Base-by-base conservation (phyloP, 2,888 invertebrate species). In the Platycheirus rosarum region DNA sequence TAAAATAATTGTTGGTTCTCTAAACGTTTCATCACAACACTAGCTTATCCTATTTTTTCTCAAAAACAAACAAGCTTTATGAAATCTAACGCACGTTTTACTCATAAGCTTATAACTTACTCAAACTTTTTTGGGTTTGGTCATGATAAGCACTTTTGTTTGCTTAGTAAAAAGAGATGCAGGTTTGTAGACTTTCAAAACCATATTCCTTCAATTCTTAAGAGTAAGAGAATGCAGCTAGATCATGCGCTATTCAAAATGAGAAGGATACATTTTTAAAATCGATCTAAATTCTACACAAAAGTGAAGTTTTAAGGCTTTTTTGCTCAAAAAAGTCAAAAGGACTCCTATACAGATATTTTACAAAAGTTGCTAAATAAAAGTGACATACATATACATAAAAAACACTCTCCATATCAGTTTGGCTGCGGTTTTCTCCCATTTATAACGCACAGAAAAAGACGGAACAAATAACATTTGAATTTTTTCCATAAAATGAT, bases 111-210 rank as follows among this genome's bases (percentile, higher is more conserved):
- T 32, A n/a, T 35, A 37, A 32, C 8, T 60, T 44, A 14, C 32
- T 29, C 23, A 13, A 71, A 29, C 37, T 60, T 65, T 60, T 77
- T 51, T 65, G 70, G 77, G 71, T 65, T 77, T 77, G 71, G 71
- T 77, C 71, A 4, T 49, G 35, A 55, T 74, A 79, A 57, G 55
- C 62, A 35, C 48, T 18, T 40, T 48, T 29, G 49, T 65, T 66
- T 18, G 35, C 11, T 3, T 44, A n/a, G 32, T 46, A 42, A 42
- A 8, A 29, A 62, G 53, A 71, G 48, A 32, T 26, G 2, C 8
- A 11, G 16, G 5, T 32, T 49, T 63, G 55, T 7, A 70, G 20
- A 63, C 46, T 44, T 57, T 16, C 37, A 9, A 11, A 62, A 14
- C 23, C 29, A 40, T 16, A 35, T 13, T 20, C 13, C 48, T 13